These are phyloP conservation scores for Adoxophyes honmai DNA, from an alignment of 1,140 invertebrate species.

Conservation along the genomic window DNA sequence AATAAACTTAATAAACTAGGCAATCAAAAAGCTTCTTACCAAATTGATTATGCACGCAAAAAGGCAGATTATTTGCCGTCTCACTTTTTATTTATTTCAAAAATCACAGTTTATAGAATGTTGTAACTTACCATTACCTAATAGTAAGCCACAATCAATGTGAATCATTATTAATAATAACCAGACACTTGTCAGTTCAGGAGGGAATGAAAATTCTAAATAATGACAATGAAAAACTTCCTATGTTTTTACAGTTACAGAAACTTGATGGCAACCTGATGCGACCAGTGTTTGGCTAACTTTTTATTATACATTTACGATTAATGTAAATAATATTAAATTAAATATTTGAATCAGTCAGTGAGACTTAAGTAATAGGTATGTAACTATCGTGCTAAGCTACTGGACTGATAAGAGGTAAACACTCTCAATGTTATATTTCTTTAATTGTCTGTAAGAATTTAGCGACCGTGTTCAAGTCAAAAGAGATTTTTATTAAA, in stretches of 20 bases:
- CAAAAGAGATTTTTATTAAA: conserved; percentile 76
- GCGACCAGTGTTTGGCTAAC: conserved; percentile 14
- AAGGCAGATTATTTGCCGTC: not conserved
- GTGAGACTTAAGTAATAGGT: conserved; percentile 50
- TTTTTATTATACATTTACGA: conserved; percentile 12
- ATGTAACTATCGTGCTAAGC: conserved; percentile 48
- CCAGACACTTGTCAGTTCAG: not conserved
- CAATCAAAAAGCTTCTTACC: too few relatives aligned
- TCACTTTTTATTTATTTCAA: not conserved
- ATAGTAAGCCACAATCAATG: not conserved
- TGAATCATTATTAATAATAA: not conserved
- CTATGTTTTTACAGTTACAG: too few relatives aligned
- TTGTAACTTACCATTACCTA: conserved; percentile 11
- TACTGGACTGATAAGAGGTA: conserved; percentile 60
- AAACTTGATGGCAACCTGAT: too few relatives aligned
- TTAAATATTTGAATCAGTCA: conserved; percentile 49
- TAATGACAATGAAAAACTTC: too few relatives aligned
- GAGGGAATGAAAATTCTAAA: too few relatives aligned
- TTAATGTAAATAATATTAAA: conserved; percentile 36
- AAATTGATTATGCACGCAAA: too few relatives aligned
- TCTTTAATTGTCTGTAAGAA: conserved; percentile 67
- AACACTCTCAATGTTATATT: conserved; percentile 70
- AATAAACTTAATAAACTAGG: too few relatives aligned
- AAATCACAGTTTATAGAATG: conserved; percentile 9
- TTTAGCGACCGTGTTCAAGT: conserved; percentile 76